phyloP scores from a whole-genome alignment of 2,797 vertebrate genomes.

The Danio jaintianensis region DNA sequence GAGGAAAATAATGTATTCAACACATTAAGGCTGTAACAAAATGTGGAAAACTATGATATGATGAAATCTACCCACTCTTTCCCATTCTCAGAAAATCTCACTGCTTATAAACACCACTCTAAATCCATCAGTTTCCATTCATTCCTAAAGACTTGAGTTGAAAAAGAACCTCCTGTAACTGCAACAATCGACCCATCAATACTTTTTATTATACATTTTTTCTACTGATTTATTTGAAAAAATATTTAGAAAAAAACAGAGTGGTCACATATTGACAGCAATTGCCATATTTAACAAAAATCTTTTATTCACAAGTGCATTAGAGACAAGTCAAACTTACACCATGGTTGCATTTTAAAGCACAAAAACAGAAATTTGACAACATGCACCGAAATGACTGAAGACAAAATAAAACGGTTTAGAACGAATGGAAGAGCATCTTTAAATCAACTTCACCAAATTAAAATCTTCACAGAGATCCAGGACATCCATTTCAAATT shows the following conservation, averaged over 20 bases:
- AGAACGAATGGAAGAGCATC: conserved; percentile 23
- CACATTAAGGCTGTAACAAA: no score
- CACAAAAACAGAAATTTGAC: conserved; percentile 60
- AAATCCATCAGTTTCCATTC: no score
- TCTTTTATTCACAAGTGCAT: conserved; percentile 74
- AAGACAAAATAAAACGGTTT: conserved; percentile 24
- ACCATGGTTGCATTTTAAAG: conserved; percentile 68
- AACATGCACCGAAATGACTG: conserved; percentile 20
- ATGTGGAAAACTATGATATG: no score
- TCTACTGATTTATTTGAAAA: no score
- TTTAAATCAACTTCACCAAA: conserved; percentile 24
- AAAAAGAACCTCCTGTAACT: no score
- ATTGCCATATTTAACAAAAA: conserved; percentile 71
- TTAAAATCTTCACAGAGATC: conserved; percentile 25
- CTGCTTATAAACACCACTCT: no score
- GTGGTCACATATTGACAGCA: neutral
- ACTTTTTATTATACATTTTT: no score
- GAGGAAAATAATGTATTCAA: no score
- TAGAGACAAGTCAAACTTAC: conserved; percentile 75
- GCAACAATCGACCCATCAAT: no score
- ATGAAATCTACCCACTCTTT: no score
- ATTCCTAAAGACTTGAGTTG: no score
- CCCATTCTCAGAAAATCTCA: no score
- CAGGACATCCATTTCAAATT: conserved; percentile 10
- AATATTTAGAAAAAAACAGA: neutral